Percentiles rank a stretch among this genome's conserved stretches.
Conservation (phyloP, 2,797 vertebrate species). For the Microchirus variegatus region DNA sequence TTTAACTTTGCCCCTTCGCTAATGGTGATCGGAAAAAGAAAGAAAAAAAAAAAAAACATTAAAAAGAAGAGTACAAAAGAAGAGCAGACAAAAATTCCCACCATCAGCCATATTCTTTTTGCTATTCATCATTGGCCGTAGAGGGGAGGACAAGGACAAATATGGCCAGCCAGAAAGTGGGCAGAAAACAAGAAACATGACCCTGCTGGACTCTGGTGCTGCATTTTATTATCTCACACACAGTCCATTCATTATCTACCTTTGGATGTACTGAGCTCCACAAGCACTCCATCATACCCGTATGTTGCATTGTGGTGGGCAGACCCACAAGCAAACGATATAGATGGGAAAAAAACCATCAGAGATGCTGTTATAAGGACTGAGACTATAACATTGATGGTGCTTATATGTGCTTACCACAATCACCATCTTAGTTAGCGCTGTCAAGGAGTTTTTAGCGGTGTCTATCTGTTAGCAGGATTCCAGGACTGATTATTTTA, state of each 20-base stretch:
- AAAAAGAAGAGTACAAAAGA: conserved; percentile 28
- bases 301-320: conserved; percentile 14
- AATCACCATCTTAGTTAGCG: conserved; percentile 1
- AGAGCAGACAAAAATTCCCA: conserved; percentile 42
- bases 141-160: conserved; percentile 80
- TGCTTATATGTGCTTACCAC: background rate
- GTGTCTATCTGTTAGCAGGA: too few species aligned
- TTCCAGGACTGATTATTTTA: too few species aligned
- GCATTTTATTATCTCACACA: conserved; percentile 71
- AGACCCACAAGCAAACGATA: conserved; percentile 10
- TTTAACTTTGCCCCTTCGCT: conserved; percentile 64
- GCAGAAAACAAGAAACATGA: conserved; percentile 68
- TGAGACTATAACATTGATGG: background rate
- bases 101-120: conserved; percentile 69
- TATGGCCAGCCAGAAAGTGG: conserved; percentile 58
- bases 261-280: conserved; percentile 31
- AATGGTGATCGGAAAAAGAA: conserved; percentile 49
- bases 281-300: conserved; percentile 56
- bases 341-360: conserved; percentile 34
- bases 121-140: conserved; percentile 72
- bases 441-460: too few species aligned
- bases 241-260: conserved; percentile 60
- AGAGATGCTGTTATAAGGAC: conserved; percentile 21
- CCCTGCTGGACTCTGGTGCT: conserved; percentile 56
- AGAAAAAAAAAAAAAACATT: conserved; percentile 30